Evolutionary conservation across 1,140 invertebrate genomes (phyloP).

Genomic region (Pentalonia nigronervosa): DNA sequence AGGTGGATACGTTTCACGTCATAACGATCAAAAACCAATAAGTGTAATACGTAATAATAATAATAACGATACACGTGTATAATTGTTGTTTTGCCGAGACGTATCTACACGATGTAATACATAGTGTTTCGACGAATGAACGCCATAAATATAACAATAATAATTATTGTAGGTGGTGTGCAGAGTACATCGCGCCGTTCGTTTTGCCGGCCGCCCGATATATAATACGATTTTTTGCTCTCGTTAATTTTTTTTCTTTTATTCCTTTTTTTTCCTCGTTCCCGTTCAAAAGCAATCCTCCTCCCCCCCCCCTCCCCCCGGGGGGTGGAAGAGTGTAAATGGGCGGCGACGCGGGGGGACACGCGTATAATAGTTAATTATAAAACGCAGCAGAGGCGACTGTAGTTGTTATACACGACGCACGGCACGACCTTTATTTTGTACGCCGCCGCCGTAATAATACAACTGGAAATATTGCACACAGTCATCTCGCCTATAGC

Average conservation of each 20-base stretch:
- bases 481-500: not conserved
- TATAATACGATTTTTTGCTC: not conserved
- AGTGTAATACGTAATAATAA: not conserved
- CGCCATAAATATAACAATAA: not conserved
- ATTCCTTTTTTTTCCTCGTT: not conserved
- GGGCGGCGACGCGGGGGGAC: not conserved
- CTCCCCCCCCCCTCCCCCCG: too few species aligned
- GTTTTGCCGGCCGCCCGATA: not conserved
- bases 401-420: not conserved
- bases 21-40: not conserved
- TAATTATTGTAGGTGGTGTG: too few species aligned
- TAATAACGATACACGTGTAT: not conserved
- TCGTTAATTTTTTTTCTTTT: not conserved
- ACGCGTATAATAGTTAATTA: not conserved
- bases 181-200: too few species aligned
- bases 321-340: too few species aligned
- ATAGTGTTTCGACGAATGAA: not conserved
- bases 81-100: not conserved
- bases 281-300: not conserved
- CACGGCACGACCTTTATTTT: conserved; percentile 5
- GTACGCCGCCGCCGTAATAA: not conserved
- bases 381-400: not conserved
- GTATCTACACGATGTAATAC: not conserved
- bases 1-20: too few species aligned
- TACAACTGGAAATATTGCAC: conserved; percentile 6